Evolutionary conservation across 1,140 invertebrate genomes (phyloP).

Genomic region (Pomacea maculata): DNA sequence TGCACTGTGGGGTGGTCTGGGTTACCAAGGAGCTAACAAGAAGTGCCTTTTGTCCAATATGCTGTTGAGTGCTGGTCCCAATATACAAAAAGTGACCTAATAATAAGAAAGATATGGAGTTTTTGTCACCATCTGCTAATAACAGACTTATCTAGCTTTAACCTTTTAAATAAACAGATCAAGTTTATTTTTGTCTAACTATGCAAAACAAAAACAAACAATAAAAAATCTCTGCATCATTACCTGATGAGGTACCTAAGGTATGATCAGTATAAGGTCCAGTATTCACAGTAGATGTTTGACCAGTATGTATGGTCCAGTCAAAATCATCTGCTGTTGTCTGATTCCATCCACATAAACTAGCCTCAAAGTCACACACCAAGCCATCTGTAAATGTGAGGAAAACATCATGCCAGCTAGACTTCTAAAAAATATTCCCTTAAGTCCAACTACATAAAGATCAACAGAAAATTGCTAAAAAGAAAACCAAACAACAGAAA

Average conservation of each 20-base stretch:
- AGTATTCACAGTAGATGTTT: conserved; percentile 42
- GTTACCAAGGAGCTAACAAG: conserved; percentile 51
- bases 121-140: no score
- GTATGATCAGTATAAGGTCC: conserved; percentile 56
- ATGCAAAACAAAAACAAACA: no score
- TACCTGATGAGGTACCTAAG: conserved; percentile 44
- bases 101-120: not conserved
- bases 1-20: conserved; percentile 40
- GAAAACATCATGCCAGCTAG: no score
- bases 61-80: conserved; percentile 28
- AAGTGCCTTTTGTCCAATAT: conserved; percentile 46
- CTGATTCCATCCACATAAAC: conserved; percentile 79
- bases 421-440: no score
- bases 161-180: no score
- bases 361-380: conserved; percentile 68
- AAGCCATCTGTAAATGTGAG: conserved; percentile 20
- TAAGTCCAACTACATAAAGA: no score
- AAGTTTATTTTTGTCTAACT: no score
- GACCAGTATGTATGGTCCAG: conserved; percentile 74
- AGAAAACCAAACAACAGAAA: no score
- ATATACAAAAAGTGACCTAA: conserved; percentile 55
- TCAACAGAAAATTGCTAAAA: no score
- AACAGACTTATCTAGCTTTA: no score
- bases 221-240: no score
- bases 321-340: conserved; percentile 79